Evolutionary conservation across 2,113 vertebrate genomes (phyloP), one percentile per base, ranked within the genome.

Genomic region (Trematomus loennbergii): DNA sequence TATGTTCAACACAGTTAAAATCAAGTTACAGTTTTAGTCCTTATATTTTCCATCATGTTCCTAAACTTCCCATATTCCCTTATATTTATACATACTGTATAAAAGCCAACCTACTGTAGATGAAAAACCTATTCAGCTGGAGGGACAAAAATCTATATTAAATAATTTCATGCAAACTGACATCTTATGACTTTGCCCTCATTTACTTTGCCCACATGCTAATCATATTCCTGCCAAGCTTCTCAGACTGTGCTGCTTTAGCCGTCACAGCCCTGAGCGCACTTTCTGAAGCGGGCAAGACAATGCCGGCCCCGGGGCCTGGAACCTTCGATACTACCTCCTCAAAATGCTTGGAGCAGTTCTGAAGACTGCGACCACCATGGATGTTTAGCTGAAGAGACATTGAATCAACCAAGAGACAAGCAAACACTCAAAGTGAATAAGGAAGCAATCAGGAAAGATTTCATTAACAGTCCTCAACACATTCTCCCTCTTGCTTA

Each of bases 361-460:
- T 95, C 91, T 94, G 93, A 33, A 96, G 93, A 93, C 93, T 96
- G 40, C 77, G 58, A 9, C 94, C 95, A 78, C 96, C 95, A 67
- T 86, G 81, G 67, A 95, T 61, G 12, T 92, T 91, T 67, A 54
- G 46, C 94, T 95, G 81, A 33, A 68, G 52, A 64, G 67, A 62
- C 43, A 17, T 52, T 18, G 45, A 18, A 69, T 64, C 22, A 48
- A 60, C 18, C 57, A 16, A 70, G 59, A 46, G 2, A 58, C 43
- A 54, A 73, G 55, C 60, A 59, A 17, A 71, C 11, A 55, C 9
- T 43, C 8, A 40, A 40, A 40, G 4, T 49, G 12, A 78, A 65
- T 46, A 33, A 48, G 20, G 60, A 0, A 33, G 53, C 16, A 66
- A 17, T 17, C 3, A 11, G 53, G 0, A 66, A 22, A 70, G 0